phyloP scores from a whole-genome alignment of 1,140 invertebrate species.

The Agrypnia vestita region DNA sequence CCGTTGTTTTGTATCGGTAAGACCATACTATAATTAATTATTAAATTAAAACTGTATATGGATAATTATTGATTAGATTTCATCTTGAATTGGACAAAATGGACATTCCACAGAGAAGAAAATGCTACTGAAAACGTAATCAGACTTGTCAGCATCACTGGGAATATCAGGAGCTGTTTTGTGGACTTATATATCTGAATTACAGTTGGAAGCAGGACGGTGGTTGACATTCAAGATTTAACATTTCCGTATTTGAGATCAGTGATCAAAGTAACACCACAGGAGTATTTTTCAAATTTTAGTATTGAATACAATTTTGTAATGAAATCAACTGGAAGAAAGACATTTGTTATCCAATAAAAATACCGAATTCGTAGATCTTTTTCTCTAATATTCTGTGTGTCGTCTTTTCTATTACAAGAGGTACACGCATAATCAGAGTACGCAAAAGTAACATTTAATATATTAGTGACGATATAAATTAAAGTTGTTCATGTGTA shows the following conservation, averaged over 20 bases:
- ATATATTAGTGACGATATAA: slow-evolving; percentile 58
- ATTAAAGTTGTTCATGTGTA: slow-evolving; percentile 59
- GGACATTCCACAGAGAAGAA: too few relatives aligned
- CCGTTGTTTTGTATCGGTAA: too few relatives aligned
- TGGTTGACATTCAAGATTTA: not conserved
- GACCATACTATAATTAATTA: too few relatives aligned
- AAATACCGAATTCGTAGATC: slow-evolving; percentile 52
- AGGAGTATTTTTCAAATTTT: not conserved
- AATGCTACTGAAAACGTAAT: too few relatives aligned
- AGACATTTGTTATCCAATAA: slow-evolving; percentile 37
- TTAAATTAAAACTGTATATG: not conserved
- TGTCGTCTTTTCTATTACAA: slow-evolving; percentile 58
- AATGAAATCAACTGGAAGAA: not conserved
- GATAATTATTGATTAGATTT: slow-evolving; percentile 11
- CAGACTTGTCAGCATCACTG: too few relatives aligned
- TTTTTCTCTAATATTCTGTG: slow-evolving; percentile 56
- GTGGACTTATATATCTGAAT: too few relatives aligned
- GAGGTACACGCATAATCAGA: slow-evolving; percentile 51
- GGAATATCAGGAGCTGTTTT: too few relatives aligned
- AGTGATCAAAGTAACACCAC: slow-evolving; percentile 20
- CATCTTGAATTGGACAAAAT: not conserved
- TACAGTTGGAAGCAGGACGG: too few relatives aligned
- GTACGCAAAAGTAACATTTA: slow-evolving; percentile 49
- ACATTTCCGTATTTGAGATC: not conserved
- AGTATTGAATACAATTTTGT: too few relatives aligned